These are phyloP conservation scores for Drosophila lutescens DNA, from an alignment of 2,888 invertebrate genomes.

Conservation along the genomic window DNA sequence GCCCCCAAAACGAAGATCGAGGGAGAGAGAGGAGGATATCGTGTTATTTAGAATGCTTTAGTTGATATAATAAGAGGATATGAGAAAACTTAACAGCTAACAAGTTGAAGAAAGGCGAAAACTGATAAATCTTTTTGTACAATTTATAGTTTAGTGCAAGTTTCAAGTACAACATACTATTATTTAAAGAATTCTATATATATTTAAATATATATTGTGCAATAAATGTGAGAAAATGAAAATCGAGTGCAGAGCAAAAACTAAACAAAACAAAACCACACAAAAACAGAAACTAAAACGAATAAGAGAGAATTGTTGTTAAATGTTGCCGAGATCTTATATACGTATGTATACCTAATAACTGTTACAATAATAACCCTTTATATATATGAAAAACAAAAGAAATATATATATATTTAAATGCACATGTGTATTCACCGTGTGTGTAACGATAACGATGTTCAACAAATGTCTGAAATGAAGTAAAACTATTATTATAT, in stretches of 20 bases:
- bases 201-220: conserved; percentile 39
- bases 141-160: conserved; percentile 53
- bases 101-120: conserved; percentile 11
- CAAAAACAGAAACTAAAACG: conserved; percentile 30
- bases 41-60: conserved; percentile 41
- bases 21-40: conserved; percentile 15
- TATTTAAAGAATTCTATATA: conserved; percentile 40
- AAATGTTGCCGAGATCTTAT: conserved; percentile 54
- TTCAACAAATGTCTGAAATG: conserved; percentile 56
- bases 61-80: conserved; percentile 15
- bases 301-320: conserved; percentile 47
- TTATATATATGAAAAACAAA: conserved; percentile 10
- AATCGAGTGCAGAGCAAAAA: conserved; percentile 29
- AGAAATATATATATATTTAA: conserved; percentile 7
- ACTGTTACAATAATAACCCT: conserved; percentile 52
- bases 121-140: conserved; percentile 49
- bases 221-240: conserved; percentile 44
- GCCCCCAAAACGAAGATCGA: background rate
- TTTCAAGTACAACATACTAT: conserved; percentile 52
- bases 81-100: conserved; percentile 24
- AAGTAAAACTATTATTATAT: conserved; percentile 52
- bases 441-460: conserved; percentile 44
- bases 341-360: conserved; percentile 55
- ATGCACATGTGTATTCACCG: conserved; percentile 29
- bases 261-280: conserved; percentile 23